These are phyloP conservation scores for Digitonthophagus gazella DNA, from an alignment of 2,888 invertebrate species.

Conservation along the genomic window DNA sequence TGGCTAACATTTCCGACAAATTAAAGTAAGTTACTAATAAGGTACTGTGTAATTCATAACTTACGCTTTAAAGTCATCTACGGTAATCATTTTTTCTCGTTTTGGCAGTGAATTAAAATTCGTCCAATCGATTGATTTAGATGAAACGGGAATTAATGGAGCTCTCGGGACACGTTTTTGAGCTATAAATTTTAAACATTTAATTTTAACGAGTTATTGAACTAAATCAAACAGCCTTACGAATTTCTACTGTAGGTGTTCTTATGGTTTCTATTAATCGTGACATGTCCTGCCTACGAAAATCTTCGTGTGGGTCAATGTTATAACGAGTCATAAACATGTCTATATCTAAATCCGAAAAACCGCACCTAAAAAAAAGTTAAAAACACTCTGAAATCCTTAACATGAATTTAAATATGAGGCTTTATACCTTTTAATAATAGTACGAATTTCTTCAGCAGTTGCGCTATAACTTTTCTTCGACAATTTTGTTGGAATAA, in stretches of 20 bases:
- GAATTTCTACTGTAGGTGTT: constrained; percentile 18
- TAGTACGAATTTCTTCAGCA: constrained; percentile 42
- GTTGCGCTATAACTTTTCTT: constrained; percentile 41
- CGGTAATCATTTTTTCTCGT: no score
- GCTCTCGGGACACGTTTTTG: no score
- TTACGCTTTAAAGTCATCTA: no score
- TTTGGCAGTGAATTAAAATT: no score
- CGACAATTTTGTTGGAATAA: constrained; percentile 30
- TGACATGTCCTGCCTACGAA: constrained; percentile 39
- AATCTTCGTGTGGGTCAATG: constrained; percentile 49
- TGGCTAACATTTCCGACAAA: constrained; percentile 38
- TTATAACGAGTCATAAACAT: constrained; percentile 66
- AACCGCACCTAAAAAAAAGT: constrained; percentile 46
- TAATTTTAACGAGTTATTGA: no score
- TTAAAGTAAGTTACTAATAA: no score
- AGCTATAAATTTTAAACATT: no score
- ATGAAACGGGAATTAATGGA: no score
- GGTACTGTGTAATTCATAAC: no score
- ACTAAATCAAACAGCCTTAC: not conserved
- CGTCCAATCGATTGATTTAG: no score
- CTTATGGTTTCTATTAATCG: constrained; percentile 27
- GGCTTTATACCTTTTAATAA: constrained; percentile 47
- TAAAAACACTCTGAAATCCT: not conserved
- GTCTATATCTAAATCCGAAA: constrained; percentile 64
- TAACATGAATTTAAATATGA: not conserved